phyloP scores from a whole-genome alignment of 92 coral and sea anemone genomes.

The Paragorgia papillata region DNA sequence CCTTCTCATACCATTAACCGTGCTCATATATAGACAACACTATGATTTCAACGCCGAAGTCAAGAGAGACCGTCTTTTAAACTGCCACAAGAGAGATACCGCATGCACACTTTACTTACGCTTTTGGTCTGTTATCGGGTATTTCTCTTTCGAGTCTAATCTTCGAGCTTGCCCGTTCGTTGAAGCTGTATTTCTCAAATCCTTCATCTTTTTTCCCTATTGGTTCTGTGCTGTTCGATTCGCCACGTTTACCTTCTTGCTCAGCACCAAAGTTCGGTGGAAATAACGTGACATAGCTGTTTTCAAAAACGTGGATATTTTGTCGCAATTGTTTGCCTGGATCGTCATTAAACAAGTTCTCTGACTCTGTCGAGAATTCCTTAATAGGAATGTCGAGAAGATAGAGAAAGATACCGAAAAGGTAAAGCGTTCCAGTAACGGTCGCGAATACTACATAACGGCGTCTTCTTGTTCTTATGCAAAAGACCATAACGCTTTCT shows the following conservation, averaged over 20 bases:
- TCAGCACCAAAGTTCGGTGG: conserved; percentile 60
- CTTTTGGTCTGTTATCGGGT: conserved; percentile 85
- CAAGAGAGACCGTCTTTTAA: no score
- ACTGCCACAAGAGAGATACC: no score
- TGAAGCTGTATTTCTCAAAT: conserved; percentile 79
- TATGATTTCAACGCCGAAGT: no score
- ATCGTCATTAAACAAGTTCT: background rate
- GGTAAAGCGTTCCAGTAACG: background rate
- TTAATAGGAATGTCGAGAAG: background rate
- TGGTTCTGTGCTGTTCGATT: conserved; percentile 44
- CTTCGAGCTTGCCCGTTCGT: conserved; percentile 87
- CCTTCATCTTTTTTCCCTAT: conserved; percentile 61
- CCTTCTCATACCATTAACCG: no score
- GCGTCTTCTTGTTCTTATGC: conserved; percentile 16
- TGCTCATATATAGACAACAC: no score
- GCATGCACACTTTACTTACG: conserved; percentile 91
- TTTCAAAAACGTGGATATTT: conserved; percentile 10
- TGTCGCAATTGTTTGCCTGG: background rate
- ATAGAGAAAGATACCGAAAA: background rate
- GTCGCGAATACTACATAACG: background rate
- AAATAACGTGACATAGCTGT: conserved; percentile 47
- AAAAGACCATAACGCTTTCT: background rate
- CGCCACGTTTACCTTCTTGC: conserved; percentile 73
- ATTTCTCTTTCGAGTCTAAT: conserved; percentile 78
- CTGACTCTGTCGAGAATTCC: background rate